These are phyloP conservation scores for Astyanax mexicanus DNA, from an alignment of 2,797 vertebrate genomes.

Conservation along the genomic window DNA sequence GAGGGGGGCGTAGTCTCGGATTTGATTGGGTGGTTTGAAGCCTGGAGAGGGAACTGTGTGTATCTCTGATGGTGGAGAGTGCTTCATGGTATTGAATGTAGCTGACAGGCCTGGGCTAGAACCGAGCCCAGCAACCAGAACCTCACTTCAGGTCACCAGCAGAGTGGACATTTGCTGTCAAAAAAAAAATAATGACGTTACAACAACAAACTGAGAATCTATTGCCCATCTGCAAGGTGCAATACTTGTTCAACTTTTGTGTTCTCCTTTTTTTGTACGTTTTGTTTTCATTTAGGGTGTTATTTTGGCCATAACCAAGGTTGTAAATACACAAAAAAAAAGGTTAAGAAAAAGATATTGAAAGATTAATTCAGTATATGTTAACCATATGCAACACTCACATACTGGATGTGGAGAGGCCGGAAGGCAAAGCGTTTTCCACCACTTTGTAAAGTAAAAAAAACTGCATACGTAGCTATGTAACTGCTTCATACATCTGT, in stretches of 20 bases:
- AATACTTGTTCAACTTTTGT: slow-evolving; percentile 76
- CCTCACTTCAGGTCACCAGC: slow-evolving; percentile 87
- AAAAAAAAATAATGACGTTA: slow-evolving; percentile 69
- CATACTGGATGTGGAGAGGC: slow-evolving; percentile 65
- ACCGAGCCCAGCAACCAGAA: slow-evolving; percentile 74
- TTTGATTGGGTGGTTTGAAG: slow-evolving; percentile 34
- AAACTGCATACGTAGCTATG: slow-evolving; percentile 63
- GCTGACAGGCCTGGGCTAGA: slow-evolving; percentile 80
- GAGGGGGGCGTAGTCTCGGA: not conserved
- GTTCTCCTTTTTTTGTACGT: slow-evolving; percentile 71
- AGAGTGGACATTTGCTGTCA: slow-evolving; percentile 78
- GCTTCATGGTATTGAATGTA: slow-evolving; percentile 86
- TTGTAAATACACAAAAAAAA: slow-evolving; percentile 77
- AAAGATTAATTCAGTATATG: slow-evolving; percentile 59
- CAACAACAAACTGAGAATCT: slow-evolving; percentile 75
- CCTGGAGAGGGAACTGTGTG: slow-evolving; percentile 64
- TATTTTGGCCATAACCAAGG: slow-evolving; percentile 79
- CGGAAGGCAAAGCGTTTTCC: slow-evolving; percentile 53
- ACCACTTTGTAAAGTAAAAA: slow-evolving; percentile 67
- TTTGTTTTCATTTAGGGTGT: slow-evolving; percentile 50
- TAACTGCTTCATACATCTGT: slow-evolving; percentile 69
- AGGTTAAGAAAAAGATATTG: slow-evolving; percentile 39
- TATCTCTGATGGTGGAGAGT: slow-evolving; percentile 74
- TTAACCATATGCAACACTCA: slow-evolving; percentile 70
- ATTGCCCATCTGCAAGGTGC: slow-evolving; percentile 83